Base-by-base conservation (phyloP, 2,113 vertebrate genomes). In the Amphiprion ocellaris region DNA sequence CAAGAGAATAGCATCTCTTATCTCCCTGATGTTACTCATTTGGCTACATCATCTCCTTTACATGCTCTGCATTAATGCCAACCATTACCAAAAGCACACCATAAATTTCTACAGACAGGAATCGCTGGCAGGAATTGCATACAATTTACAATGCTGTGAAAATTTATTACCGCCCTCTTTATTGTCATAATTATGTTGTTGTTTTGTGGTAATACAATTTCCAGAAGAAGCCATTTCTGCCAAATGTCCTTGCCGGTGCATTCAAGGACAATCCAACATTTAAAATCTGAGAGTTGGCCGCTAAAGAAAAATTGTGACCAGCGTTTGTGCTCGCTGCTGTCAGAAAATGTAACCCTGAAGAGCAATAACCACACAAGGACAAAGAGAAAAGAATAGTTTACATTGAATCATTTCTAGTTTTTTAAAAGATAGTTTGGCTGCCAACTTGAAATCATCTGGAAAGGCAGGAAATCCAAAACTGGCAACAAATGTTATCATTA, bases 221-320 rank as follows among this genome's bases (percentile, higher is more conserved):
- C 52, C 64, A 44, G 23, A 64, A 53, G 46, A 41, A 50, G 47
- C 19, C 39, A 21, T 37, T 37, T 68, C 41, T 49, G 54, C 49
- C 56, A 67, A n/a, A 37, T 75, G 24, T 81, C 24, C 44, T 74
- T 65, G 11, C 46, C 39, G 44, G 10, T 79, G 46, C 8, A 11
- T 77, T 82, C 47, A 87, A 71, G 76, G 72, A 71, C 46, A 11
- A n/a, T 17, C n/a, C 2, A 4, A 26, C 8, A 74, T 39, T 71
- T 14, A 30, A 28, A 28, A n/a, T 47, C 24, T 50, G 19, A 65
- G 47, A 26, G 26, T 9, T 41, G 52, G 41, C 30, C 52, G 63
- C 58, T 19, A 44, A 59, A 10, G 19, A 24, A 23, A 59, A 15
- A 24, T 10, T 71, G 46, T 11, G 4, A 61, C 33, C 39, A 74